These are phyloP conservation scores for Agraylea sexmaculata DNA, from an alignment of 1,140 invertebrate genomes.

Conservation along the genomic window DNA sequence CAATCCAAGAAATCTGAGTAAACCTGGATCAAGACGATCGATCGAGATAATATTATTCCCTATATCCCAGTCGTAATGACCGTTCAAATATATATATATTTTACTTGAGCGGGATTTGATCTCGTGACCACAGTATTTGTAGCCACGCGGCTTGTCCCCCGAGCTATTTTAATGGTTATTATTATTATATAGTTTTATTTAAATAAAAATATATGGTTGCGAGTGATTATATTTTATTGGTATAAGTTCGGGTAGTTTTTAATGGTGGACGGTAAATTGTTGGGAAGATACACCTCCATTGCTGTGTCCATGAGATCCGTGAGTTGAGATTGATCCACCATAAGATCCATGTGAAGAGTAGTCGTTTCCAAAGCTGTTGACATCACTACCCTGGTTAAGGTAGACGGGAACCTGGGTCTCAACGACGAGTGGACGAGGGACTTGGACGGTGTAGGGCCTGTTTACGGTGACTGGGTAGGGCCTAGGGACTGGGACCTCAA, in stretches of 20 bases:
- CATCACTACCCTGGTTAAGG: conserved; percentile 24
- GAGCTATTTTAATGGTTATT: neutral
- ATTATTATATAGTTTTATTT: neutral
- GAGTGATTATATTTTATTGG: neutral
- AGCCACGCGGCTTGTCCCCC: neutral
- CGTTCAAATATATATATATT: no score
- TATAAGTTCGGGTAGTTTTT: conserved; percentile 1
- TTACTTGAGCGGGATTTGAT: no score
- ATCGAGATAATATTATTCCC: no score
- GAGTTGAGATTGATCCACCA: neutral
- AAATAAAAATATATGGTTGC: conserved; percentile 6
- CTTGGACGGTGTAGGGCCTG: conserved; percentile 14
- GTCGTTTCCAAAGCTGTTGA: conserved; percentile 1
- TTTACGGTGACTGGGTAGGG: conserved; percentile 15
- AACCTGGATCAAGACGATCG: no score
- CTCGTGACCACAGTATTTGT: no score
- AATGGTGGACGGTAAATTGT: conserved; percentile 10
- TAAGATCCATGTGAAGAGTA: conserved; percentile 5
- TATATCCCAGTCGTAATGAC: no score
- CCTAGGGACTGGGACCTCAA: conserved; percentile 12
- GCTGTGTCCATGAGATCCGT: neutral
- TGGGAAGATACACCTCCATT: conserved; percentile 6
- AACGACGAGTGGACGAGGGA: conserved; percentile 12
- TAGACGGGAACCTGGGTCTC: conserved; percentile 20
- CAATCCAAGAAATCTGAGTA: no score